Percentiles rank a stretch among this genome's conserved stretches.
Evolutionary conservation across 2,797 vertebrate genomes (phyloP).

Genomic region (Coregonus ussuriensis): DNA sequence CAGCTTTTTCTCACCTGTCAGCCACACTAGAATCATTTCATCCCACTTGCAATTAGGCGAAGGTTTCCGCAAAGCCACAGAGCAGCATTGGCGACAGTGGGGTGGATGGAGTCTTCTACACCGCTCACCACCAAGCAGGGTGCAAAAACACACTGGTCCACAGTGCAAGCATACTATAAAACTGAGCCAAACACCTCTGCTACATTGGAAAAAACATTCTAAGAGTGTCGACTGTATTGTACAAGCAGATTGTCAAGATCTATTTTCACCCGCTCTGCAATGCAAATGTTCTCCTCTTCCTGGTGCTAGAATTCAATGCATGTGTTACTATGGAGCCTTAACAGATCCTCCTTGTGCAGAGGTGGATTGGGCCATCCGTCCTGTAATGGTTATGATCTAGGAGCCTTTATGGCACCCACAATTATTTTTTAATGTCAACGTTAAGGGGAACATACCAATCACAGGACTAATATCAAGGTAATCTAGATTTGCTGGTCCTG

Average conservation of each 20-base stretch:
- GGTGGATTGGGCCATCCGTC: background rate
- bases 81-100: background rate
- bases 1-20: slow-evolving; percentile 78
- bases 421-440: slow-evolving; percentile 1
- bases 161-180: too few relatives aligned
- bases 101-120: too few relatives aligned
- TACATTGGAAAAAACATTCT: too few relatives aligned
- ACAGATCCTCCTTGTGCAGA: background rate
- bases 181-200: too few relatives aligned
- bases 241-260: background rate
- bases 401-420: slow-evolving; percentile 1
- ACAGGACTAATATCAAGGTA: slow-evolving; percentile 5
- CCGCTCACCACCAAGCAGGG: too few relatives aligned
- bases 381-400: slow-evolving; percentile 1
- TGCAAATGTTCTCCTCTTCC: background rate
- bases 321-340: background rate
- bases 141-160: too few relatives aligned
- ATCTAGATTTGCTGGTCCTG: slow-evolving; percentile 9
- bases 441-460: background rate
- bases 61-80: slow-evolving; percentile 18
- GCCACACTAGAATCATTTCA: slow-evolving; percentile 66
- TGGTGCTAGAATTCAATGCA: background rate
- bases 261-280: too few relatives aligned
- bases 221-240: background rate
- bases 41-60: slow-evolving; percentile 66